These are phyloP conservation scores for Drepanosiphum platanoidis DNA, from an alignment of 2,888 invertebrate species.

Conservation along the genomic window DNA sequence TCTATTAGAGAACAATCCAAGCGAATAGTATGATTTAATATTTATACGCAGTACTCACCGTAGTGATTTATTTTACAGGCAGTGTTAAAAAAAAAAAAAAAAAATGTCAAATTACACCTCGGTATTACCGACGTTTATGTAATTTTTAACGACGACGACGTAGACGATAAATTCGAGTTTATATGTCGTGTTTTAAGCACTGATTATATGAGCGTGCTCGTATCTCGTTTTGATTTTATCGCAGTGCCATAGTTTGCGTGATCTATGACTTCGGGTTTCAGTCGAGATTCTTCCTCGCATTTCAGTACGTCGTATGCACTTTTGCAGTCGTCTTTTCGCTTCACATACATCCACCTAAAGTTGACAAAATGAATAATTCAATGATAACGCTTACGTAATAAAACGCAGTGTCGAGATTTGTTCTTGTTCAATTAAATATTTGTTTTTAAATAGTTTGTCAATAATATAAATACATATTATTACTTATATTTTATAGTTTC, in stretches of 20 bases:
- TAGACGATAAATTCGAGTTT: neutral
- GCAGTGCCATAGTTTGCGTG: neutral
- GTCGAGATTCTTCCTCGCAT: neutral
- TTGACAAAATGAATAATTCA: neutral
- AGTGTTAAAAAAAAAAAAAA: neutral
- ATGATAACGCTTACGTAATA: neutral
- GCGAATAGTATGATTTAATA: neutral
- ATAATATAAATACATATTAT: neutral
- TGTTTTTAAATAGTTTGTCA: neutral
- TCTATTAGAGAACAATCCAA: neutral
- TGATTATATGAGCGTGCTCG: neutral
- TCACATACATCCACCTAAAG: slow-evolving; percentile 25
- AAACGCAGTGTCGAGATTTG: neutral
- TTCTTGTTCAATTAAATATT: neutral
- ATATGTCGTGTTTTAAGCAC: neutral
- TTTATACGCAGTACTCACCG: too few relatives aligned
- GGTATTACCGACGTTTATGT: neutral
- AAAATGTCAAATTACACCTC: neutral
- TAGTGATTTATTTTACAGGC: too few relatives aligned
- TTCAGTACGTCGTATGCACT: neutral
- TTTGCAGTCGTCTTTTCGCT: neutral
- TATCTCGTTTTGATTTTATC: neutral
- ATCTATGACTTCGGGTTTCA: neutral
- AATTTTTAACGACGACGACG: too few relatives aligned
- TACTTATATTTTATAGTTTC: neutral